Evolutionary conservation across 2,797 vertebrate genomes (phyloP).

Genomic region (Graptemys geographica): DNA sequence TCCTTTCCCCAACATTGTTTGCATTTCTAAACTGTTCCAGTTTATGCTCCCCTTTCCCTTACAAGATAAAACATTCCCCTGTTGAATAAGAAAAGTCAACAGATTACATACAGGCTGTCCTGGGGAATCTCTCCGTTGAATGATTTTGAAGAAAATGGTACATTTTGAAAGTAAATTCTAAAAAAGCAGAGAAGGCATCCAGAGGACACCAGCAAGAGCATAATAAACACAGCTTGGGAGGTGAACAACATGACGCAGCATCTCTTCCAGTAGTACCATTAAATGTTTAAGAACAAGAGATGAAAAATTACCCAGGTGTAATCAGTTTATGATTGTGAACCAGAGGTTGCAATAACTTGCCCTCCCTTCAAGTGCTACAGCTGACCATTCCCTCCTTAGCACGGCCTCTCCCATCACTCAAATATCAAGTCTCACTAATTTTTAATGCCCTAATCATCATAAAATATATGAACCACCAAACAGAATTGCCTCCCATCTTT

Average conservation of each 20-base stretch:
- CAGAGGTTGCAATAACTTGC: background rate
- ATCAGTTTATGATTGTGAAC: background rate
- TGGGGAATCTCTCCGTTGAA: constrained; percentile 16
- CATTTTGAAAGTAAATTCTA: constrained; percentile 23
- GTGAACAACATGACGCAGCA: background rate
- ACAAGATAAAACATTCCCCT: background rate
- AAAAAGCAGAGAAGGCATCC: background rate
- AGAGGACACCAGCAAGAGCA: background rate
- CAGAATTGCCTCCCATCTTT: background rate
- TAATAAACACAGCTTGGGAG: background rate
- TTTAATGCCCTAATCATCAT: background rate
- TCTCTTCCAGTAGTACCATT: background rate
- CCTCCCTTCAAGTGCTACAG: background rate
- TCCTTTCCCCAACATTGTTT: background rate
- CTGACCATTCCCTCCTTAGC: too few species aligned
- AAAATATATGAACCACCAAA: background rate
- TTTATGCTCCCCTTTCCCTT: background rate
- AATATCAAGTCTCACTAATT: background rate
- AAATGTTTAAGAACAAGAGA: background rate
- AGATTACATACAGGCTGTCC: constrained; percentile 15
- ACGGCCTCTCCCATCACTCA: background rate
- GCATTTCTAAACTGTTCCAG: background rate
- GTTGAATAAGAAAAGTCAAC: constrained; percentile 25
- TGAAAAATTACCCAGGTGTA: background rate
- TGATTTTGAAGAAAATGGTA: constrained; percentile 4